Evolutionary conservation across 2,888 invertebrate genomes (phyloP), one percentile per base, ranked within the genome.

Genomic region (Lycaena phlaeas): DNA sequence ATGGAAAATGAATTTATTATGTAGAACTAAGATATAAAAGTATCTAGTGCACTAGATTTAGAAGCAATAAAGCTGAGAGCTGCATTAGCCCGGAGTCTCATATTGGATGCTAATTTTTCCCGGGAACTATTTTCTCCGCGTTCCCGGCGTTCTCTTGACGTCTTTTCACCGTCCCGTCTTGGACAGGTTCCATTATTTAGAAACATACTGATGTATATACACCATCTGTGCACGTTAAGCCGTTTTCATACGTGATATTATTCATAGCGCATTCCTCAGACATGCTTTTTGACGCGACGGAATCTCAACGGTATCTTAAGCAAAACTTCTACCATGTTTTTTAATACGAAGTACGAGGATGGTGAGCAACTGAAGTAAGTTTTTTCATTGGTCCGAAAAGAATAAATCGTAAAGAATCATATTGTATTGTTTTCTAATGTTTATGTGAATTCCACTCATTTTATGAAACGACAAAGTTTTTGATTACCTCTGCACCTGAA

Each of bases 101-200:
- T 72, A 69, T 71, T 42, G 70, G 71, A 75, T 72, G 72, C 61
- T 58, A 62, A 57, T 63, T 58, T 56, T 57, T 72, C 68, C 67
- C 52, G 48, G 55, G 52, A 52, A 52, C 49, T 53, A 54, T 50
- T 54, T 56, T 49, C 51, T 47, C 53, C 51, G 57, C 56, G 61
- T 63, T 15, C 61, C 58, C 54, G 53, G 42, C 56, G 51, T 50
- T 50, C 44, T 53, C 53, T 63, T 67, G 63, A 73, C 69, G 68
- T 71, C 67, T 65, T 64, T 61, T 62, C 61, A 54, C 66, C 64
- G 73, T 72, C 71, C 59, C 55, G 51, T 51, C 54, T 56, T 49
- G 63, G 74, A 74, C 69, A 72, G 60, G 46, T 61, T 64, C 63
- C 73, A 75, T 77, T 73, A 71, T 57, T 74, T 72, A 68, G 55